These are phyloP conservation scores for Trachelipus rathkii DNA, from an alignment of 1,140 invertebrate species.

Conservation along the genomic window DNA sequence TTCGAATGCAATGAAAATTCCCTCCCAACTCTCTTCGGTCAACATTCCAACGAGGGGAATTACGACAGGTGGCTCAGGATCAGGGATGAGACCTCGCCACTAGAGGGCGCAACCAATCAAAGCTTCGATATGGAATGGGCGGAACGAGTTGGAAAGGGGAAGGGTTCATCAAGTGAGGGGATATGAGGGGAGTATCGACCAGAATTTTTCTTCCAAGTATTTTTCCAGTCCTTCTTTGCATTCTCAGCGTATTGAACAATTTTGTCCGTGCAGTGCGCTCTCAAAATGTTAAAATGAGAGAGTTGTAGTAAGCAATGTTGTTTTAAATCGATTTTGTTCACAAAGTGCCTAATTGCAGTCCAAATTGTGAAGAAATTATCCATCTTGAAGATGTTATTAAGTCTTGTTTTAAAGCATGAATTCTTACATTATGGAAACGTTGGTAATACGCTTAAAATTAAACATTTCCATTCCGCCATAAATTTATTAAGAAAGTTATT, in stretches of 20 bases:
- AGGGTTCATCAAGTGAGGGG: neutral
- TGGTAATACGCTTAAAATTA: too few species aligned
- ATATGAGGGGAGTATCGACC: neutral
- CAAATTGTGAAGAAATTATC: too few species aligned
- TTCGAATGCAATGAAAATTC: neutral
- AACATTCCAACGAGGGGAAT: neutral
- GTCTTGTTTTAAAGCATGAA: too few species aligned
- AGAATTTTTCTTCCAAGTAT: neutral
- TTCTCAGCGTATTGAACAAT: neutral
- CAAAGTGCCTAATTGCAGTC: too few species aligned
- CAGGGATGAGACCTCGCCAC: neutral
- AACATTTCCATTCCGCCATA: too few species aligned
- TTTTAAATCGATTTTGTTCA: neutral
- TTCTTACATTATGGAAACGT: too few species aligned
- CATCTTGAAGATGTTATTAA: too few species aligned
- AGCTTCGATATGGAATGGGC: neutral
- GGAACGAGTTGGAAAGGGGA: neutral
- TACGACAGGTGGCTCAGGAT: neutral
- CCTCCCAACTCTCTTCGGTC: neutral
- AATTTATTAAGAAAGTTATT: too few species aligned
- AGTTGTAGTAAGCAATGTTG: neutral
- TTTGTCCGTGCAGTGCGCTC: neutral
- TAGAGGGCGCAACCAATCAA: constrained; percentile 2
- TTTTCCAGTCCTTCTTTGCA: neutral
- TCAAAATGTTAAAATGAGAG: neutral